Evolutionary conservation across 2,797 vertebrate genomes (phyloP), one percentile per base, ranked within the genome.

Genomic region (Oryzias sinensis): DNA sequence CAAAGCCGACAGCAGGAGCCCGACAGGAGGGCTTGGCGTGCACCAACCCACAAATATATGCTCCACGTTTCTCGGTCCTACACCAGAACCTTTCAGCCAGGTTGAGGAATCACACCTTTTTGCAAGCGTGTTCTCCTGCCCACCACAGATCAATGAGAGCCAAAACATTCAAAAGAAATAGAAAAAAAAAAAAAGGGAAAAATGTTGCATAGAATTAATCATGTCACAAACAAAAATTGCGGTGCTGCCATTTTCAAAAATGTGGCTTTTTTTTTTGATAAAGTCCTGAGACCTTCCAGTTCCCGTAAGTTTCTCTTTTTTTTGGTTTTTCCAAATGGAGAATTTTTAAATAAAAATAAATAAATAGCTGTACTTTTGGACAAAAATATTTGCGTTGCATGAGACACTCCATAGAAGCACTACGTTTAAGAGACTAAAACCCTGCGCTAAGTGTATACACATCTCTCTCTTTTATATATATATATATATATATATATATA

Each of bases 1-100:
- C 14, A 91, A 91, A 89, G 90, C 90, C 89, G 90, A 84, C 90
- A 90, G 93, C 91, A 92, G 94, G 91, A 90, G 75, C 88, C 81
- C 43, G 80, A 77, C 79, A 88, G 87, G 89, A 88, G 89, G 79
- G 90, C 76, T 75, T 67, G 11, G 65, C 85, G 65, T 81, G 79
- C 79, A 74, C 70, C 93, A 88, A 82, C 1, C 20, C 20, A 22
- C 20, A 22, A 22, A 22, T 22, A 22, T 0, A 22, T 22, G 20
- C 20, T 22, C 3, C 20, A 22, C 20, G 20, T 22, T 22, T 22
- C 20, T 22, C 20, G 1, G 20, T 22, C 20, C 20, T 22, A 22
- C 37, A 72, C 69, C 69, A 64, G 59, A 79, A 62, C 20, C 14
- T 17, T 44, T 49, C 55, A 65, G 67, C 54, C 61, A 65, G 43